Evolutionary conservation across 2,888 invertebrate genomes (phyloP).

Genomic region (Drosophila aldrichi): DNA sequence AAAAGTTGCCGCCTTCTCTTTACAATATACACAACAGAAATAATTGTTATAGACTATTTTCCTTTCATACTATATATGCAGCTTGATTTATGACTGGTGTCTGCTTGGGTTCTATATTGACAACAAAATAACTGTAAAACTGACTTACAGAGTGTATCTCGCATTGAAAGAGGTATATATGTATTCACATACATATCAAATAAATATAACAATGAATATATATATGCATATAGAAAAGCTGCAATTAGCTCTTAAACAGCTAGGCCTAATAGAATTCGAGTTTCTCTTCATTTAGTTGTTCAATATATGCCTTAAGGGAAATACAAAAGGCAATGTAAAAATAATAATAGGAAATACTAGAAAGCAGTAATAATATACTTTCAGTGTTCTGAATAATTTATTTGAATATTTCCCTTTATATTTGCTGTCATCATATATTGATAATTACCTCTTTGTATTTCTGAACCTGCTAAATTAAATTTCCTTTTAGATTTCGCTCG

Average conservation of each 20-base stretch:
- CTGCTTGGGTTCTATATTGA: constrained; percentile 44
- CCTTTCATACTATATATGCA: constrained; percentile 23
- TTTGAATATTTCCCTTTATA: no score
- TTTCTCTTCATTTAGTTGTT: constrained; percentile 20
- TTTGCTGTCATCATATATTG: no score
- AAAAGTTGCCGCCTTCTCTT: constrained; percentile 60
- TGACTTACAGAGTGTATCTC: constrained; percentile 47
- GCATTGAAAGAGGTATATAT: constrained; percentile 40
- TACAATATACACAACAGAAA: constrained; percentile 81
- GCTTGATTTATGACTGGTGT: constrained; percentile 78
- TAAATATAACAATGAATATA: neutral
- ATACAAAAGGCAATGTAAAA: neutral
- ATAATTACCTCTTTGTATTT: no score
- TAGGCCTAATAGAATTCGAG: constrained; percentile 14
- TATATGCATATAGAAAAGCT: constrained; percentile 29
- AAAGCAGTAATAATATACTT: neutral
- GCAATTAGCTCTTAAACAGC: constrained; percentile 57
- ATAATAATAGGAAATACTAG: neutral
- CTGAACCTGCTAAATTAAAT: no score
- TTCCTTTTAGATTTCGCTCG: no score
- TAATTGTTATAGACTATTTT: constrained; percentile 30
- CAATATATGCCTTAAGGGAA: neutral
- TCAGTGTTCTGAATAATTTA: neutral
- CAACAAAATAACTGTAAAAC: neutral
- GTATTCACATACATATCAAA: neutral